Percentiles rank a stretch among this genome's conserved stretches.
These are phyloP conservation scores for Agonopterix subpropinquella DNA, from an alignment of 2,888 invertebrate genomes.

Conservation along the genomic window DNA sequence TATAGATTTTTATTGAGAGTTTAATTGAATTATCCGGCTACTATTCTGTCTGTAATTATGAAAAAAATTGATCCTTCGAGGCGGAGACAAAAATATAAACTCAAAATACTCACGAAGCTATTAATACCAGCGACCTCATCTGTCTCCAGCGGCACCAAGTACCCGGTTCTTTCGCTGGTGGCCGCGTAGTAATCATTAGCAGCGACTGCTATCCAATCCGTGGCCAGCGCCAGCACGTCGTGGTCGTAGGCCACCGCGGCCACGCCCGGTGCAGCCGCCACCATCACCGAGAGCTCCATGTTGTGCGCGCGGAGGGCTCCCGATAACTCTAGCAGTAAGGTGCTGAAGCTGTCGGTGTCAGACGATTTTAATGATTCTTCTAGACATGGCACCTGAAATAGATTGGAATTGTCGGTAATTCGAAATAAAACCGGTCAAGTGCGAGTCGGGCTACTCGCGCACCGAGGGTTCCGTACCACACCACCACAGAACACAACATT, in stretches of 20 bases:
- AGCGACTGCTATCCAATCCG: slow-evolving; percentile 89
- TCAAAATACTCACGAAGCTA: slow-evolving; percentile 77
- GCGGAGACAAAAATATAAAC: too few species aligned
- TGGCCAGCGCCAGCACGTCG: slow-evolving; percentile 76
- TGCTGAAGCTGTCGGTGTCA: slow-evolving; percentile 81
- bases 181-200: slow-evolving; percentile 89
- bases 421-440: too few species aligned
- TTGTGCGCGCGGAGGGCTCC: slow-evolving; percentile 76
- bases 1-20: too few species aligned
- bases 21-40: too few species aligned
- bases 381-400: slow-evolving; percentile 74
- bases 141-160: slow-evolving; percentile 83
- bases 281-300: slow-evolving; percentile 81
- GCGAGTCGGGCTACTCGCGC: too few species aligned
- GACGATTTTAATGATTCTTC: slow-evolving; percentile 48
- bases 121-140: slow-evolving; percentile 78
- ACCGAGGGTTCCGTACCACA: too few species aligned
- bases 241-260: slow-evolving; percentile 85
- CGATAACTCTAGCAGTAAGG: slow-evolving; percentile 79
- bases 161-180: slow-evolving; percentile 83
- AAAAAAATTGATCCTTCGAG: too few species aligned
- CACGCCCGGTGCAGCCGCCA: slow-evolving; percentile 82
- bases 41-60: too few species aligned
- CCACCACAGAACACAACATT: too few species aligned
- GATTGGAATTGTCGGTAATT: neutral